Conservation (phyloP, 2,888 invertebrate species). For the Tupiocoris notatus region DNA sequence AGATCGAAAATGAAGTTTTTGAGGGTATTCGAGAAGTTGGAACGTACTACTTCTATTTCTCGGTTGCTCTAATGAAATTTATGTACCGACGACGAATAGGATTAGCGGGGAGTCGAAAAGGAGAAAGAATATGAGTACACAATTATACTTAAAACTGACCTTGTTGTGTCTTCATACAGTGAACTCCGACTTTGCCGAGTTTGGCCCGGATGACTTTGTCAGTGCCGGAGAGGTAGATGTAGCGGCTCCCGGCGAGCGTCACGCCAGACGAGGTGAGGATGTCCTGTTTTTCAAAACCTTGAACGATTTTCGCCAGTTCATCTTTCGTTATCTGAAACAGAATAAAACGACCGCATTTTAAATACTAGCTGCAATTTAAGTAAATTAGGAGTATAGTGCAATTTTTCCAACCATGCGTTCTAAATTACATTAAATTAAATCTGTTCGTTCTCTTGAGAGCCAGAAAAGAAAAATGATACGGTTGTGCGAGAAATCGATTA, state of each 20-base stretch:
- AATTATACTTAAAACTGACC: slow-evolving; percentile 58
- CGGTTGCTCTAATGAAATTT: too few species aligned
- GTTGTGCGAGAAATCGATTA: too few species aligned
- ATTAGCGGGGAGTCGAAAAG: neutral
- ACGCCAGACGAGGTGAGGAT: slow-evolving; percentile 86
- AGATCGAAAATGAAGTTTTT: too few species aligned
- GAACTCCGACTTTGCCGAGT: slow-evolving; percentile 88
- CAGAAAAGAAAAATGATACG: too few species aligned
- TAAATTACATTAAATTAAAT: too few species aligned
- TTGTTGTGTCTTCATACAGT: slow-evolving; percentile 95
- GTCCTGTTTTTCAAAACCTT: slow-evolving; percentile 87
- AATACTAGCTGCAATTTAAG: slow-evolving; percentile 9
- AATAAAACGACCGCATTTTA: slow-evolving; percentile 17
- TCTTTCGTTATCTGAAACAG: slow-evolving; percentile 80
- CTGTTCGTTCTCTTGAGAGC: too few species aligned
- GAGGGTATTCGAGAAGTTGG: too few species aligned
- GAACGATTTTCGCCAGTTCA: slow-evolving; percentile 84
- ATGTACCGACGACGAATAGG: neutral
- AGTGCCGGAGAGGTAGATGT: slow-evolving; percentile 93
- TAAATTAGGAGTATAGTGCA: too few species aligned
- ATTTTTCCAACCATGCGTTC: too few species aligned
- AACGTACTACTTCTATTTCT: too few species aligned
- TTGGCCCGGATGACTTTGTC: slow-evolving; percentile 92
- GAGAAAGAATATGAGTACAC: neutral
- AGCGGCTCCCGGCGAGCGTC: slow-evolving; percentile 87